A percentile compares a stretch with the other conserved stretches of the same genome.
Evolutionary conservation across 2,113 vertebrate genomes (phyloP).

Genomic region (Daubentonia madagascariensis): DNA sequence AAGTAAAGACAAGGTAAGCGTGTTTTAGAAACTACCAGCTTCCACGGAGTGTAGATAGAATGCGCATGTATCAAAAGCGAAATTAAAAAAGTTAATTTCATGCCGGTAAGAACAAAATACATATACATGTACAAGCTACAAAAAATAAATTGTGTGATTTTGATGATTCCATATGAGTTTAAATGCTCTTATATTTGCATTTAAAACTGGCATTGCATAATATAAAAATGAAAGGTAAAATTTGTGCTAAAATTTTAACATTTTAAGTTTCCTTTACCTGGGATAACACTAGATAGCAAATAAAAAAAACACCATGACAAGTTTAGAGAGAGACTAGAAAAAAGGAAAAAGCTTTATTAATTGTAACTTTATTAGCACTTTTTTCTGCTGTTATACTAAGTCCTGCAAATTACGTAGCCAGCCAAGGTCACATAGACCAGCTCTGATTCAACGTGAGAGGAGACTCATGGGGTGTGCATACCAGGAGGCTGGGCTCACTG

Average conservation of each 20-base stretch:
- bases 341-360: neutral
- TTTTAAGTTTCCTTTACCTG: conserved; percentile 8
- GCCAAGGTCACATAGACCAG: neutral
- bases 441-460: neutral
- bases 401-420: neutral
- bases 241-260: neutral
- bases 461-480: neutral
- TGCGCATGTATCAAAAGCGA: neutral
- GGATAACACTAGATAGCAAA: neutral
- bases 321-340: neutral
- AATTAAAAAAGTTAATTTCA: neutral
- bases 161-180: neutral
- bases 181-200: neutral
- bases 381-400: neutral
- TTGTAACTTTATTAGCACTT: neutral
- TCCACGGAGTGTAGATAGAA: neutral
- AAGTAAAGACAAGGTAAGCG: neutral
- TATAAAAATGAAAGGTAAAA: neutral
- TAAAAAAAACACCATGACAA: neutral
- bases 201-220: neutral
- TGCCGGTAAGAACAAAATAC: neutral
- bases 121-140: neutral
- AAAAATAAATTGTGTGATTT: neutral
- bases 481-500: neutral
- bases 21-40: neutral